Evolutionary conservation across 1,140 invertebrate species (phyloP).

Genomic region (Penaeus japonicus): DNA sequence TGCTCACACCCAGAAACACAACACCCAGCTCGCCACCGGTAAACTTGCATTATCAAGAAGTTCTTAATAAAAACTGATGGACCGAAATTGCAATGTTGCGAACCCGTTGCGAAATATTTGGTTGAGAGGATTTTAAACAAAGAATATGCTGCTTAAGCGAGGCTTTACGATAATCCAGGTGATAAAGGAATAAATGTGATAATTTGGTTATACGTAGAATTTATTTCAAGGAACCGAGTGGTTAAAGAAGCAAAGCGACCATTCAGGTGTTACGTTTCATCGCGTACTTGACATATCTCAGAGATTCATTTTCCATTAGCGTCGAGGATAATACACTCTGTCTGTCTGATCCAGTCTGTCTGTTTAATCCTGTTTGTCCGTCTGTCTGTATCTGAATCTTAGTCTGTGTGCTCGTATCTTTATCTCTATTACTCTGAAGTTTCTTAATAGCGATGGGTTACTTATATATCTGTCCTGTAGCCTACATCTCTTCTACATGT

Average conservation of each 20-base stretch:
- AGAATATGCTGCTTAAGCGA: conserved; percentile 23
- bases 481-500: too few species aligned
- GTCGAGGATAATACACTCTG: too few species aligned
- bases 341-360: too few species aligned
- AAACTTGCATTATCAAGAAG: conserved; percentile 54
- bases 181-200: conserved; percentile 39
- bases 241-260: conserved; percentile 25
- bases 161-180: conserved; percentile 37
- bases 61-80: conserved; percentile 55
- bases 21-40: conserved; percentile 43
- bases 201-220: conserved; percentile 28
- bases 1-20: conserved; percentile 49
- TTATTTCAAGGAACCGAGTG: conserved; percentile 28
- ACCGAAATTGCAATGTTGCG: conserved; percentile 44
- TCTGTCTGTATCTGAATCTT: too few species aligned
- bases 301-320: too few species aligned
- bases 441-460: too few species aligned
- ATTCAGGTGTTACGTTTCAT: neutral
- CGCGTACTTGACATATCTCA: too few species aligned
- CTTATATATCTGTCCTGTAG: too few species aligned
- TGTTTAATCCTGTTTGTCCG: too few species aligned
- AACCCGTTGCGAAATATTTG: conserved; percentile 45
- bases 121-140: conserved; percentile 34
- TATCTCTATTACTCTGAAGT: too few species aligned
- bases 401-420: too few species aligned